Conservation (phyloP, 2,888 invertebrate species). For the Germaria angustata region DNA sequence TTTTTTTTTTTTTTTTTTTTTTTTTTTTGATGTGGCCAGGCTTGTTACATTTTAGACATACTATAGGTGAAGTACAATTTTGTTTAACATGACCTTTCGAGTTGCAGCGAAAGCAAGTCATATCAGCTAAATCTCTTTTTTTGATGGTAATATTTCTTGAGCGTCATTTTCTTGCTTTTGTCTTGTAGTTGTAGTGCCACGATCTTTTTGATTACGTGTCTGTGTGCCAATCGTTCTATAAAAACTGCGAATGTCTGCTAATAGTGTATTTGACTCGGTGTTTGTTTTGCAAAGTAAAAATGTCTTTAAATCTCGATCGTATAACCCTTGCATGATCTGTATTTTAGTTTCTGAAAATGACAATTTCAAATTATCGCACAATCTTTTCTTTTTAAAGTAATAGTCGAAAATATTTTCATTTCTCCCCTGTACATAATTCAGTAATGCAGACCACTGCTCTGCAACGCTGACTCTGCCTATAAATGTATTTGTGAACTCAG, state of each 20-base stretch:
- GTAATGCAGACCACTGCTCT: no score
- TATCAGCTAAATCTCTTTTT: no score
- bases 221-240: not conserved
- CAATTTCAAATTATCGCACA: no score
- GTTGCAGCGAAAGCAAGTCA: conserved; percentile 13
- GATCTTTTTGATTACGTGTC: not conserved
- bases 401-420: no score
- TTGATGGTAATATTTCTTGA: not conserved
- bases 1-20: no score
- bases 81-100: conserved; percentile 6
- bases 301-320: conserved; percentile 3
- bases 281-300: conserved; percentile 26
- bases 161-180: not conserved
- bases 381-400: no score
- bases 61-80: conserved; percentile 18
- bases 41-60: conserved; percentile 14
- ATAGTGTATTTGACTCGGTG: no score
- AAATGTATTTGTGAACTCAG: no score
- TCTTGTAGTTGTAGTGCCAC: not conserved
- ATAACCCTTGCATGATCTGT: conserved; percentile 9
- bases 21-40: no score
- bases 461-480: no score
- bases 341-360: no score
- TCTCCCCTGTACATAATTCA: no score
- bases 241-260: conserved; percentile 17